Base-by-base conservation (phyloP, 2,797 vertebrate genomes). In the Propithecus perrieri region DNA sequence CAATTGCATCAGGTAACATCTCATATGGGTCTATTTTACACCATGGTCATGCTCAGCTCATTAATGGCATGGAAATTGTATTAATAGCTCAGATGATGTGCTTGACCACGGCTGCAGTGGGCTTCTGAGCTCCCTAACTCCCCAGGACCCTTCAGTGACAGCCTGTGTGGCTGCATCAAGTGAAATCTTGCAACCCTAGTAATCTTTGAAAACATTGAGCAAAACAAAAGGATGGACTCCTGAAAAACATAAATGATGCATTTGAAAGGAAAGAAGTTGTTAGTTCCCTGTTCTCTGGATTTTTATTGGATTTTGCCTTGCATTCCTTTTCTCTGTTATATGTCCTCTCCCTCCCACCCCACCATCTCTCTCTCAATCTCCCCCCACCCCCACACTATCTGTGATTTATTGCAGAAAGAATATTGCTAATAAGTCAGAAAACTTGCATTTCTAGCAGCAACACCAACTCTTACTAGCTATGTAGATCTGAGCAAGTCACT, bases 251-350 rank as follows among this genome's bases (percentile, higher is more conserved):
- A 94, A 94, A 30, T 28, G 33, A 85, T 41, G 75, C 46, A 53
- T 87, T 78, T 59, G 28, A 87, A 95, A 85, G 22, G 24, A 76
- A 46, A 43, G 20, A 24, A n/a, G 3, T 57, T 57, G 55, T 75
- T 80, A 71, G 14, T 48, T 90, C 22, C 8, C 14, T n/a, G 5
- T 89, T 89, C 33, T 26, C 41, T 78, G 26, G n/a, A 74, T 84
- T 95, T 96, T 90, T 90, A 71, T 67, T 53, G 33, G 88, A 87
- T 91, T 74, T 85, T 81, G 38, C 24, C 90, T 55, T 84, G 24
- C 7, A 84, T 50, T 72, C 18, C 22, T 93, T 71, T 95, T 74
- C 72, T 87, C 48, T 71, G n/a, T 22, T 63, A 41, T 35, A 71
- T 61, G 57, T 13, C 22, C 41, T 71, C 38, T 61, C 12, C 1